A percentile compares a stretch with the other conserved stretches of the same genome.
phyloP scores from a whole-genome alignment of 2,888 invertebrate genomes.

The Agrotis clavis region DNA sequence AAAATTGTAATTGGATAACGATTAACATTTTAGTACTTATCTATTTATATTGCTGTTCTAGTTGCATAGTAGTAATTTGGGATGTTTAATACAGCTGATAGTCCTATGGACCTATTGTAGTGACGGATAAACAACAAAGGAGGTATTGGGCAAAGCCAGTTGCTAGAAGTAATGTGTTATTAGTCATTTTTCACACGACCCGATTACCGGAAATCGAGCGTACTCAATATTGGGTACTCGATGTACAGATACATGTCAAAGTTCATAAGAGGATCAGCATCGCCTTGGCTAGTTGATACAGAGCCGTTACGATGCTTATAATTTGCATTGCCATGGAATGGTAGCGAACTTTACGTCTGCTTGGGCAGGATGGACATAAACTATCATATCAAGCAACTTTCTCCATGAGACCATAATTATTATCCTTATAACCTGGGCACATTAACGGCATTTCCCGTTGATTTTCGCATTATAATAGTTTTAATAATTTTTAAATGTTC shows the following conservation, averaged over 20 bases:
- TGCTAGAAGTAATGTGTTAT: background rate
- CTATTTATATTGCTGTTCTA: slow-evolving; percentile 45
- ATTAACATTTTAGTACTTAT: slow-evolving; percentile 49
- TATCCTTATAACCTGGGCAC: too few relatives aligned
- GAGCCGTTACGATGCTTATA: too few relatives aligned
- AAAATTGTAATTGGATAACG: slow-evolving; percentile 45
- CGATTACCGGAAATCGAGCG: background rate
- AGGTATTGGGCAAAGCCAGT: background rate
- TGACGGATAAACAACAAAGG: background rate
- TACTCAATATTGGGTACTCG: background rate
- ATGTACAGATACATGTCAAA: background rate
- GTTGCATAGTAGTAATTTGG: slow-evolving; percentile 39
- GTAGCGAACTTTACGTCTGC: too few relatives aligned
- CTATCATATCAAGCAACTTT: too few relatives aligned
- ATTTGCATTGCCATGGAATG: too few relatives aligned
- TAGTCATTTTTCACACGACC: background rate
- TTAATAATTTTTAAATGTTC: too few relatives aligned
- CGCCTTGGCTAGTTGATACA: too few relatives aligned
- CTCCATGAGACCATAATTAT: too few relatives aligned
- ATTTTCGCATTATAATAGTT: too few relatives aligned
- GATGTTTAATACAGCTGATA: slow-evolving; percentile 23
- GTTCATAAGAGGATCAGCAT: too few relatives aligned
- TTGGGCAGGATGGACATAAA: too few relatives aligned
- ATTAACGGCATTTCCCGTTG: too few relatives aligned
- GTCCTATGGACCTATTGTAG: slow-evolving; percentile 9